These are phyloP conservation scores for Zaprionus inermis DNA, from an alignment of 1,140 invertebrate genomes.

Conservation along the genomic window DNA sequence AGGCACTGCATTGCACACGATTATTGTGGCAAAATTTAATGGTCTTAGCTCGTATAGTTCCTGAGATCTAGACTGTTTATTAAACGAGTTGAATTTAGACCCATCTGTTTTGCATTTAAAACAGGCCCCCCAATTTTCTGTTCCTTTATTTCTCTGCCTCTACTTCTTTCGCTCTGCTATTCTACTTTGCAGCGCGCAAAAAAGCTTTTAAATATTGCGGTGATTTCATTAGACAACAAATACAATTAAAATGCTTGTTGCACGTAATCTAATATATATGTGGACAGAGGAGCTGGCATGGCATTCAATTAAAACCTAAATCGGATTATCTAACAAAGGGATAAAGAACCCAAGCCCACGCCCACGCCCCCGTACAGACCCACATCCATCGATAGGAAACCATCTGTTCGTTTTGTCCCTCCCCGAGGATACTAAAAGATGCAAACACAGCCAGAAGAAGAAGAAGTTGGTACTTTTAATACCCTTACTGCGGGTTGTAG, in stretches of 20 bases:
- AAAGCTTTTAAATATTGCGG: conserved; percentile 73
- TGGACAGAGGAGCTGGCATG: conserved; percentile 21
- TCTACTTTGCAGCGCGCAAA: conserved; percentile 34
- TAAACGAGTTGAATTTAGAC: neutral
- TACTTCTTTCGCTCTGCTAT: neutral
- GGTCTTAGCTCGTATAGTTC: too few species aligned
- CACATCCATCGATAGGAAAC: neutral
- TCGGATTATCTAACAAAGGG: conserved; percentile 73
- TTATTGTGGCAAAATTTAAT: too few species aligned
- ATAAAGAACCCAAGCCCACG: conserved; percentile 22
- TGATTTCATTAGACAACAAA: conserved; percentile 79
- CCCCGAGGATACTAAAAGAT: neutral
- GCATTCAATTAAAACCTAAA: conserved; percentile 74
- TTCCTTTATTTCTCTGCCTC: neutral
- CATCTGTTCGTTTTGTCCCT: neutral
- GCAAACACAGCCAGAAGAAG: neutral
- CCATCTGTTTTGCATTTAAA: neutral
- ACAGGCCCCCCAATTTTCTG: neutral
- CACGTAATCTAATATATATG: conserved; percentile 71
- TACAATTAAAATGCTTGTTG: conserved; percentile 78
- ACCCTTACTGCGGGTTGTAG: neutral
- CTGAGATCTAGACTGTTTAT: neutral
- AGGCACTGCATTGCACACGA: too few species aligned
- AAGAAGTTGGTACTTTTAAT: neutral
- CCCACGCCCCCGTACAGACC: neutral